Evolutionary conservation across 1,140 invertebrate species (phyloP).

Genomic region (Melipona quadrifasciata): DNA sequence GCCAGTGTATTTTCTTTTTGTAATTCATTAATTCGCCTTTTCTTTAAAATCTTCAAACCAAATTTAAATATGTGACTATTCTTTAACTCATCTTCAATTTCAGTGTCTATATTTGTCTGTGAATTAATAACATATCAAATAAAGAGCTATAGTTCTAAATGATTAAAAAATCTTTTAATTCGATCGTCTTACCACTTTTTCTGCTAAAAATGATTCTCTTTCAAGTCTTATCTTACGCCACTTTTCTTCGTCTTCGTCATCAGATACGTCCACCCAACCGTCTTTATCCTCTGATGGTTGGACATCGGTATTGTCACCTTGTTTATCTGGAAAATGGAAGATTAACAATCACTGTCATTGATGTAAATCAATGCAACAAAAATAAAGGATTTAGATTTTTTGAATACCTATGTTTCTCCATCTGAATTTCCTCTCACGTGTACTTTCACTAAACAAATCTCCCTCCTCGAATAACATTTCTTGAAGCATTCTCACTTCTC

Average conservation of each 20-base stretch:
- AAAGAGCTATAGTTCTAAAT: conserved; percentile 14
- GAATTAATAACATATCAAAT: conserved; percentile 47
- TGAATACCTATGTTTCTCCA: conserved; percentile 89
- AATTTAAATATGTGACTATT: conserved; percentile 75
- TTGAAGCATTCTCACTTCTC: conserved; percentile 89
- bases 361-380: neutral
- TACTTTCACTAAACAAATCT: conserved; percentile 89
- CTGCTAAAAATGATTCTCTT: conserved; percentile 85
- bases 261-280: conserved; percentile 80
- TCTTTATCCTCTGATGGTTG: conserved; percentile 76
- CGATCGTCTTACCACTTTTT: conserved; percentile 76
- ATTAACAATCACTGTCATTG: neutral
- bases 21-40: conserved; percentile 35
- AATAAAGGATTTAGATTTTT: neutral
- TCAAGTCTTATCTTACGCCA: conserved; percentile 87
- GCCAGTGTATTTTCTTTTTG: conserved; percentile 16
- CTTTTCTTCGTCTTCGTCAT: conserved; percentile 86
- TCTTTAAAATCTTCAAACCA: conserved; percentile 73
- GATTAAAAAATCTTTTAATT: neutral
- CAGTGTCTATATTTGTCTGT: conserved; percentile 59
- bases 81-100: conserved; percentile 68
- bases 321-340: conserved; percentile 65
- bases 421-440: conserved; percentile 88
- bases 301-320: conserved; percentile 69
- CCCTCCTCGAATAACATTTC: conserved; percentile 93